phyloP scores from a whole-genome alignment of 2,888 invertebrate species.

The Alloscopus bannaensis region DNA sequence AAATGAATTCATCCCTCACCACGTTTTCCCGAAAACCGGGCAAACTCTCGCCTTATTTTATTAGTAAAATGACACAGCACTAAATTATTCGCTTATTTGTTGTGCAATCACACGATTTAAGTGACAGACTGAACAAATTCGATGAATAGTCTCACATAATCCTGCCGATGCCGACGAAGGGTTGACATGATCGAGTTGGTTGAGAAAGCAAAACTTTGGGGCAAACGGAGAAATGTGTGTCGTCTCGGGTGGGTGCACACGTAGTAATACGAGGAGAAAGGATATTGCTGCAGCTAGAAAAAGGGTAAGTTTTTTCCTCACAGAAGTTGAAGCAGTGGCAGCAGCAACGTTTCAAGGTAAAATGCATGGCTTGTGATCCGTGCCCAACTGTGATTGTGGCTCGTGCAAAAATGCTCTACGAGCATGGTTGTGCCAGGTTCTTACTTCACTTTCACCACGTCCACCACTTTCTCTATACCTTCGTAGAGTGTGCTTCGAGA shows the following conservation, averaged over 20 bases:
- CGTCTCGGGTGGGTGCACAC: conserved; percentile 32
- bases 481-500: not conserved
- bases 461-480: conserved; percentile 1
- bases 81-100: no score
- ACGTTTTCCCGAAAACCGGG: no score
- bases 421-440: conserved; percentile 37
- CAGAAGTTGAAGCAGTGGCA: not conserved
- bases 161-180: conserved; percentile 17
- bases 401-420: conserved; percentile 45
- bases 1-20: no score
- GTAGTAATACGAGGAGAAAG: not conserved
- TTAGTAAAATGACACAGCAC: no score
- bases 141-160: not conserved
- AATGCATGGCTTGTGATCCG: not conserved
- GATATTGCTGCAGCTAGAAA: not conserved
- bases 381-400: conserved; percentile 57
- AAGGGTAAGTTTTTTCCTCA: conserved; percentile 30
- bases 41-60: not conserved
- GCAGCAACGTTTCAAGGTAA: not conserved
- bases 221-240: conserved; percentile 25
- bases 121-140: conserved; percentile 39
- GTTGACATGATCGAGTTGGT: conserved; percentile 41
- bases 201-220: conserved; percentile 15
- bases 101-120: conserved; percentile 15
- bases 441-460: conserved; percentile 27